These are phyloP conservation scores for Eumaeus atala DNA, from an alignment of 1,140 invertebrate genomes.

Conservation along the genomic window DNA sequence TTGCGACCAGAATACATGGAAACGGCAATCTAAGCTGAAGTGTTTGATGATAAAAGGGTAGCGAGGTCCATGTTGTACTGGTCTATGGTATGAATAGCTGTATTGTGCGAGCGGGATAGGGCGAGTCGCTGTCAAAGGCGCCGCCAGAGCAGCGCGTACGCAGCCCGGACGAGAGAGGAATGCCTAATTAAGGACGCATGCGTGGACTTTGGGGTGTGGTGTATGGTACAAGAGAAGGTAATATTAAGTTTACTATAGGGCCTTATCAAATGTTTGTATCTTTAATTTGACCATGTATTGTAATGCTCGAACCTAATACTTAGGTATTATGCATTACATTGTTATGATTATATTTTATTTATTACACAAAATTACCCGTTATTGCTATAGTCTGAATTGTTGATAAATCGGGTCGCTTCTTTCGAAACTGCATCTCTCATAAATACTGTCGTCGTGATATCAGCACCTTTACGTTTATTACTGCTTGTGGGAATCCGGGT, in stretches of 20 bases:
- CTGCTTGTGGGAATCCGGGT: too few relatives aligned
- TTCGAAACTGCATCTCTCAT: too few relatives aligned
- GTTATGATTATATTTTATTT: too few relatives aligned
- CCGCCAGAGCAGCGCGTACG: slow-evolving; percentile 62
- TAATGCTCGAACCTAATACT: too few relatives aligned
- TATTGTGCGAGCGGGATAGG: slow-evolving; percentile 61
- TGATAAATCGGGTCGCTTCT: too few relatives aligned
- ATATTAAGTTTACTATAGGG: not conserved
- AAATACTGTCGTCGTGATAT: too few relatives aligned
- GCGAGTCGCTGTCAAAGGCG: slow-evolving; percentile 51
- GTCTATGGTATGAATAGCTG: slow-evolving; percentile 53
- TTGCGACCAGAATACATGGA: slow-evolving; percentile 36
- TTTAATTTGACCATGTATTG: too few relatives aligned
- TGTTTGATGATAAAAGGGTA: slow-evolving; percentile 61
- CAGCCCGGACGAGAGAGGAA: slow-evolving; percentile 63
- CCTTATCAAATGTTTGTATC: too few relatives aligned
- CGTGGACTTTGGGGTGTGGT: slow-evolving; percentile 52
- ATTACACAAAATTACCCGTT: too few relatives aligned
- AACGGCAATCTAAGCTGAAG: slow-evolving; percentile 28
- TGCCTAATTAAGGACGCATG: slow-evolving; percentile 72
- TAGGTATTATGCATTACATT: too few relatives aligned
- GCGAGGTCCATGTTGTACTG: slow-evolving; percentile 30
- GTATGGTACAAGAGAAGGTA: slow-evolving; percentile 28
- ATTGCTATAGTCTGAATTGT: too few relatives aligned
- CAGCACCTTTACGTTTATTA: too few relatives aligned